A percentile compares a stretch with the other conserved stretches of the same genome.
Evolutionary conservation across 2,888 invertebrate genomes (phyloP).

Genomic region (Resseliella maxima): DNA sequence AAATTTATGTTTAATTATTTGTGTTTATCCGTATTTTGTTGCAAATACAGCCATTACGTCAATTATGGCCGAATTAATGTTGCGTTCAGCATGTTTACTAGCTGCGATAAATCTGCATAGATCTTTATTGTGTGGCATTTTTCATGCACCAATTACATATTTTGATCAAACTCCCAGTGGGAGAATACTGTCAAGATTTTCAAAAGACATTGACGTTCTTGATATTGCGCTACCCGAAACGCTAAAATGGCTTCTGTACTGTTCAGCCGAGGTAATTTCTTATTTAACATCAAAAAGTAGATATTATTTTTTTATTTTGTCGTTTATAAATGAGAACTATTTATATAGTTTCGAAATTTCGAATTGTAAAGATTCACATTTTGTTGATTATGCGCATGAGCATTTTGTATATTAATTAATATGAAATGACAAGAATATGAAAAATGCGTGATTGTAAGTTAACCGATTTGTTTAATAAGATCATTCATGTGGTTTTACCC

Average conservation of each 20-base stretch:
- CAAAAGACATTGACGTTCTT: slow-evolving; percentile 68
- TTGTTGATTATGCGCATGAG: not conserved
- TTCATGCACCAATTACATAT: slow-evolving; percentile 71
- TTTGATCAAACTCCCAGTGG: slow-evolving; percentile 75
- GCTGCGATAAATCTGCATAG: slow-evolving; percentile 62
- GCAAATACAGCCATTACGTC: slow-evolving; percentile 73
- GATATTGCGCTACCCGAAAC: slow-evolving; percentile 67
- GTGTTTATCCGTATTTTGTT: not conserved
- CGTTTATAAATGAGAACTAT: too few species aligned
- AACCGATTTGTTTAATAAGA: not conserved
- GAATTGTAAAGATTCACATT: too few species aligned
- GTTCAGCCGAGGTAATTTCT: slow-evolving; percentile 70
- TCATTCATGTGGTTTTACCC: too few species aligned
- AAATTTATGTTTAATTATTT: not conserved
- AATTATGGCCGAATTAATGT: slow-evolving; percentile 76
- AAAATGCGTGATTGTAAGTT: not conserved
- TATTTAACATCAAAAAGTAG: slow-evolving; percentile 1
- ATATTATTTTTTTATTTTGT: too few species aligned
- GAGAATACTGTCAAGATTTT: slow-evolving; percentile 71
- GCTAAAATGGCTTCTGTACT: slow-evolving; percentile 71
- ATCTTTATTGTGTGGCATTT: slow-evolving; percentile 68
- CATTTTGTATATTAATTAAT: too few species aligned
- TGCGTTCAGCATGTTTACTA: slow-evolving; percentile 72
- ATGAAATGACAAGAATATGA: slow-evolving; percentile 60
- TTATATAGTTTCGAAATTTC: too few species aligned